Percentiles rank a stretch among this genome's conserved stretches.
Evolutionary conservation across 2,797 vertebrate species (phyloP).

Genomic region (Xiphophorus birchmanni): DNA sequence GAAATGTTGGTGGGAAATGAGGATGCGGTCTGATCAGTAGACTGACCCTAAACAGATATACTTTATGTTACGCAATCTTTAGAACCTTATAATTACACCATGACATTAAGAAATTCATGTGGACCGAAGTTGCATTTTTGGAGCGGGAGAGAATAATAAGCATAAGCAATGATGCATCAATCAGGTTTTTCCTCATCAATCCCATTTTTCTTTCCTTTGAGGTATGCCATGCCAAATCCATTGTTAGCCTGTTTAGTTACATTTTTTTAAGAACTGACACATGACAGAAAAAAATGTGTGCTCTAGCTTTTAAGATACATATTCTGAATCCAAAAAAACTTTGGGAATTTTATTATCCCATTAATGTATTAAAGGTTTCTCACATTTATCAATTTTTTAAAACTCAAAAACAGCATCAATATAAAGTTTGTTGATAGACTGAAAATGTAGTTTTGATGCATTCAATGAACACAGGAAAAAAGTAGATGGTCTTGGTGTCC

Average conservation of each 20-base stretch:
- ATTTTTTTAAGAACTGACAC: neutral
- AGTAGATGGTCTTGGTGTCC: neutral
- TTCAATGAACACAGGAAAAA: neutral
- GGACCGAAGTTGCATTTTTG: neutral
- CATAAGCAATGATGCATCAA: neutral
- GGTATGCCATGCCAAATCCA: too few species aligned
- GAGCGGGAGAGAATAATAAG: neutral
- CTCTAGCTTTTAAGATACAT: neutral
- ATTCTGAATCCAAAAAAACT: neutral
- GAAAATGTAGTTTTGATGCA: neutral
- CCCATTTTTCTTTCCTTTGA: too few species aligned
- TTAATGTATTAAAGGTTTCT: neutral
- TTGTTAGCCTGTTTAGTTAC: neutral
- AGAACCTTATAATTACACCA: neutral
- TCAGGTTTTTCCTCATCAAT: neutral
- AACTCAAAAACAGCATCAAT: neutral
- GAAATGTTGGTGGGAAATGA: neutral
- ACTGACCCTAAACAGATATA: neutral
- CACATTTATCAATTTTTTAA: too few species aligned
- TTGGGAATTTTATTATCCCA: neutral
- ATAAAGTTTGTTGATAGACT: neutral
- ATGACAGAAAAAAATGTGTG: neutral
- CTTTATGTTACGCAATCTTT: neutral
- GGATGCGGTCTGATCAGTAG: neutral
- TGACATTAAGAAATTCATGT: neutral